Conservation (phyloP, 2,888 invertebrate species). For the Cephus pulcher region DNA sequence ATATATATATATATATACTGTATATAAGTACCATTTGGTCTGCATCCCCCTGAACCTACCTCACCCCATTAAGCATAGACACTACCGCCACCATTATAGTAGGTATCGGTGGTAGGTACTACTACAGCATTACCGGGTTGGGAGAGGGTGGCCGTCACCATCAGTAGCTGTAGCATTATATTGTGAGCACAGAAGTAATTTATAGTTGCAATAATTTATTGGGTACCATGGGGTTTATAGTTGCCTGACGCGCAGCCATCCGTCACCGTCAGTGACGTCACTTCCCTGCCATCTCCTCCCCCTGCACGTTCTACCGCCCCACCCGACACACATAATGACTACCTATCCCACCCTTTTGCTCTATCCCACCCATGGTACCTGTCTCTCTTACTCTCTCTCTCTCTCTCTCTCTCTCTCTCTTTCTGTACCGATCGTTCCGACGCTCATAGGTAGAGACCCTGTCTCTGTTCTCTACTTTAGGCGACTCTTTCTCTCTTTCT, state of each 20-base stretch:
- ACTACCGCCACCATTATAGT: slow-evolving; percentile 24
- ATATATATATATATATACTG: too few species aligned
- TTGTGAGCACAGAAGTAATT: slow-evolving; percentile 66
- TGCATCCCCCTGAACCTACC: slow-evolving; percentile 16
- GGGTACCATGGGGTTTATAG: slow-evolving; percentile 67
- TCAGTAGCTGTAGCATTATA: slow-evolving; percentile 65
- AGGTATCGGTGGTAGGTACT: not conserved
- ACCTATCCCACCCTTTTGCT: slow-evolving; percentile 54
- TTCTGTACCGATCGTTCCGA: not conserved
- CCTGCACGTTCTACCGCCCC: slow-evolving; percentile 3
- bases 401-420: slow-evolving; percentile 19
- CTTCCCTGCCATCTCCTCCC: slow-evolving; percentile 52
- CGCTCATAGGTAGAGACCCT: too few species aligned
- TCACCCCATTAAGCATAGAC: slow-evolving; percentile 40
- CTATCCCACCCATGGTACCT: slow-evolving; percentile 17
- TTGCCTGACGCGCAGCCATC: slow-evolving; percentile 67
- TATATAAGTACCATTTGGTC: not conserved
- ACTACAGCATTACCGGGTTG: not conserved
- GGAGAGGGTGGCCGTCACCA: slow-evolving; percentile 28
- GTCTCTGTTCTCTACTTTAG: too few species aligned
- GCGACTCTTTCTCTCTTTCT: not conserved
- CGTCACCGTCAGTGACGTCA: slow-evolving; percentile 67
- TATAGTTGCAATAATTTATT: slow-evolving; percentile 68
- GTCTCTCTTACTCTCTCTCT: slow-evolving; percentile 13
- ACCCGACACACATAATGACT: slow-evolving; percentile 60